A percentile compares a stretch with the other conserved stretches of the same genome.
Evolutionary conservation across 2,113 vertebrate species (phyloP).

Genomic region (Myotis yumanensis): DNA sequence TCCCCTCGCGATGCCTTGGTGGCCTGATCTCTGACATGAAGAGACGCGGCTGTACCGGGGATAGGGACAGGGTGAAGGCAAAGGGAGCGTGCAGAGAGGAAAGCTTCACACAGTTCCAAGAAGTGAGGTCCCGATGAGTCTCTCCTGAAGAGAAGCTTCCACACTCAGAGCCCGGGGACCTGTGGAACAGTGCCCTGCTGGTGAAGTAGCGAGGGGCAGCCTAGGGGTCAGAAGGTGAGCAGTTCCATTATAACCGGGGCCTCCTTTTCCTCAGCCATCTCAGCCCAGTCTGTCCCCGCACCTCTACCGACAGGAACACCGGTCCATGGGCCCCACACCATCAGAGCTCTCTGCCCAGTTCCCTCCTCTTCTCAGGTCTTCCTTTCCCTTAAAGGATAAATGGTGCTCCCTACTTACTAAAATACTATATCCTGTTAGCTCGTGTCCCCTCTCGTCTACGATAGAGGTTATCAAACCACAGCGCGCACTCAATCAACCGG

Average conservation of each 20-base stretch:
- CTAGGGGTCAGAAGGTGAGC: neutral
- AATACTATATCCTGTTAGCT: neutral
- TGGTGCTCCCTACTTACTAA: neutral
- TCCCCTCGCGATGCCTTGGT: neutral
- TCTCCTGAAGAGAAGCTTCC: neutral
- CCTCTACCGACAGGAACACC: neutral
- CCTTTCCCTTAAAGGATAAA: neutral
- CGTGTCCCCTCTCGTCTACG: neutral
- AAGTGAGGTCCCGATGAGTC: neutral
- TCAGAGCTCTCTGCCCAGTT: neutral
- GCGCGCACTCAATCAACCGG: neutral
- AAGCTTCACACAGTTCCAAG: neutral
- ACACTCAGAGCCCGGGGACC: neutral
- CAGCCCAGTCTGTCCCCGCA: neutral
- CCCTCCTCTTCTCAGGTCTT: neutral
- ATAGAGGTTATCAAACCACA: neutral
- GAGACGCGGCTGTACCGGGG: neutral
- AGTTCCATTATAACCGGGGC: neutral
- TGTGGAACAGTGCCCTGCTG: neutral
- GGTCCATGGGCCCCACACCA: neutral
- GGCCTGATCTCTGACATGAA: neutral
- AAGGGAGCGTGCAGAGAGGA: neutral
- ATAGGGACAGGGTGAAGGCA: neutral
- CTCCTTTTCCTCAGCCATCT: neutral
- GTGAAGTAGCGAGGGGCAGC: neutral